Percentiles rank a stretch among this genome's conserved stretches.
These are phyloP conservation scores for Chaetodon trifascialis DNA, from an alignment of 2,113 vertebrate genomes.

Conservation along the genomic window DNA sequence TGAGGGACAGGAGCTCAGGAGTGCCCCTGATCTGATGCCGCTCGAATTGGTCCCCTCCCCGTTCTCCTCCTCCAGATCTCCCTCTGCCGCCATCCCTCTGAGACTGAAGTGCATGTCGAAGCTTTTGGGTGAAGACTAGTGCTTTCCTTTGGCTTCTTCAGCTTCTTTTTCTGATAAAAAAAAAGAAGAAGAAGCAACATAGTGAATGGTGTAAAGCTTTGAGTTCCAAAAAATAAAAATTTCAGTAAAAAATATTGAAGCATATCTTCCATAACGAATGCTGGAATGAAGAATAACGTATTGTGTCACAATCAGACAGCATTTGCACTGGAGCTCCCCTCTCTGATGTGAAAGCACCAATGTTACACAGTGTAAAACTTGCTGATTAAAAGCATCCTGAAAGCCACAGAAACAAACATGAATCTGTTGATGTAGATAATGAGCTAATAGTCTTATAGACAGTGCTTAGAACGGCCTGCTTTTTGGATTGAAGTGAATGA, in stretches of 20 bases:
- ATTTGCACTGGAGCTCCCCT: no score
- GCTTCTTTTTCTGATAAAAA: slow-evolving; percentile 69
- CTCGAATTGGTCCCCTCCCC: slow-evolving; percentile 58
- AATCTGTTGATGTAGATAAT: no score
- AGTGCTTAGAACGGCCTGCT: no score
- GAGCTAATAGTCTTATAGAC: no score
- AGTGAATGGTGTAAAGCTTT: neutral
- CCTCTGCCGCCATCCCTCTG: slow-evolving; percentile 54
- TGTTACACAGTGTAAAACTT: no score
- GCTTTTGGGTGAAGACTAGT: slow-evolving; percentile 62
- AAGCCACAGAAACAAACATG: no score
- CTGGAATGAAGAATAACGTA: no score
- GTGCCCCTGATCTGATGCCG: slow-evolving; percentile 73
- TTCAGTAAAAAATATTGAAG: neutral
- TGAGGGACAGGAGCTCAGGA: slow-evolving; percentile 67
- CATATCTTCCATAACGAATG: no score
- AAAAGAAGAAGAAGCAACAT: neutral
- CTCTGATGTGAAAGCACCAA: no score
- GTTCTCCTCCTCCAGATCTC: slow-evolving; percentile 53
- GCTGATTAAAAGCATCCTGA: no score
- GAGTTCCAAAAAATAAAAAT: neutral
- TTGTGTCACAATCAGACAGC: no score
- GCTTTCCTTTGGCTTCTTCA: slow-evolving; percentile 82
- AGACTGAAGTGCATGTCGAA: slow-evolving; percentile 62
- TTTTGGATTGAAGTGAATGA: no score